Base-by-base conservation (phyloP, 2,888 invertebrate genomes). In the Eristalinus aeneus region DNA sequence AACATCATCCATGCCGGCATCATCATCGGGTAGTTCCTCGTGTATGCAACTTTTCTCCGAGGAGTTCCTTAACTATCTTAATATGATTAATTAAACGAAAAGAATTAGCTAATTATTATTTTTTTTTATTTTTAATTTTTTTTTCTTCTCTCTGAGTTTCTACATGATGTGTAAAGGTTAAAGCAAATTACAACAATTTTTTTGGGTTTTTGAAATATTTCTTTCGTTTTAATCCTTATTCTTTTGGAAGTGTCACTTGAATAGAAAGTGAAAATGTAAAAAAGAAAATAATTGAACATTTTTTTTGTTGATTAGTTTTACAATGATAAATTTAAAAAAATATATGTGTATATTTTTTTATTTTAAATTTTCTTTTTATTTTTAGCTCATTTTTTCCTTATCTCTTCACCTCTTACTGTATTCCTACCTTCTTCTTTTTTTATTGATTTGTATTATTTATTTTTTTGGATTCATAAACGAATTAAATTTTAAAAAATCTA, bases 11-110 rank as follows among this genome's bases (percentile, higher is more conserved):
- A 86, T 93, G 93, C 69, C 93, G 8, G 10, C 80, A 32, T 27
- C 81, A 56, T 36, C 88, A 39, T 73, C 89, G 12, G 92, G 94
- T 39, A 91, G 93, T 61, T 87, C 94, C 93, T 87, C 94, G 92
- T 91, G 93, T 93, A 93, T 94, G 89, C 94, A 94, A 91, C 93
- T 95, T 84, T 94, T 95, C 91, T 94, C 94, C 82, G 94, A 94
- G 91, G 94, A 94, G 90, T 94, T 94, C 92, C 94, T 94, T 89
- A 93, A 94, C 91, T 94, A 94, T 91, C 92, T 94, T 89, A 94
- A 94, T 91, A 94, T 94, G 92, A 94, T 94, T 91, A 94, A 94
- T 89, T 94, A 89, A 88, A 89, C 83, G 88, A 78, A 77, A 73
- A 77, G 81, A 71, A 81, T 86, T 86, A 86, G 86, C 81, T 82